Conservation (phyloP, 2,797 vertebrate genomes). For the Dendrocincla fuliginosa region DNA sequence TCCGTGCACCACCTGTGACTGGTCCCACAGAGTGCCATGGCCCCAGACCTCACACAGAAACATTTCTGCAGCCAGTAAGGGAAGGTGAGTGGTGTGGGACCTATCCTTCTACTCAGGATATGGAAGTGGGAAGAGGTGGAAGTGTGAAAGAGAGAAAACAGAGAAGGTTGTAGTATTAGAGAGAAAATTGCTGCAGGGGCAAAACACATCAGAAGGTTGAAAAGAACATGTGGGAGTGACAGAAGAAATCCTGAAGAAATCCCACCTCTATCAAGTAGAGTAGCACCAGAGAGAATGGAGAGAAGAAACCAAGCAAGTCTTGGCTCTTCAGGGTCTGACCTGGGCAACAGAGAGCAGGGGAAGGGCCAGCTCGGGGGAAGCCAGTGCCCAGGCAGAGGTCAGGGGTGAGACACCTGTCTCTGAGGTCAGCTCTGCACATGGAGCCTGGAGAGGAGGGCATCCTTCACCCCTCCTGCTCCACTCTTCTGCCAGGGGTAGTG, state of each 20-base stretch:
- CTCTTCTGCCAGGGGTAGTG: background rate
- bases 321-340: background rate
- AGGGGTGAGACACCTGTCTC: background rate
- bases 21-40: background rate
- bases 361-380: background rate
- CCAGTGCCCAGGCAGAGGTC: background rate
- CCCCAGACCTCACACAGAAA: background rate
- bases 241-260: background rate
- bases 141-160: background rate
- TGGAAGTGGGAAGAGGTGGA: rapidly evolving
- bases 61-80: background rate
- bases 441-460: background rate
- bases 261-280: background rate
- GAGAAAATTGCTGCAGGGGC: background rate
- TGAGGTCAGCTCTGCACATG: background rate
- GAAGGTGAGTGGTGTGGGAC: background rate
- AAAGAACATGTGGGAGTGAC: background rate
- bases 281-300: background rate
- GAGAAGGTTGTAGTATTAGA: background rate
- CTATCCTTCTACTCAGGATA: background rate
- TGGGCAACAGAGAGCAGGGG: background rate
- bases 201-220: background rate
- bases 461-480: background rate
- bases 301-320: background rate
- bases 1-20: background rate